phyloP scores from a whole-genome alignment of 1,140 invertebrate species.

The Lycorma delicatula region DNA sequence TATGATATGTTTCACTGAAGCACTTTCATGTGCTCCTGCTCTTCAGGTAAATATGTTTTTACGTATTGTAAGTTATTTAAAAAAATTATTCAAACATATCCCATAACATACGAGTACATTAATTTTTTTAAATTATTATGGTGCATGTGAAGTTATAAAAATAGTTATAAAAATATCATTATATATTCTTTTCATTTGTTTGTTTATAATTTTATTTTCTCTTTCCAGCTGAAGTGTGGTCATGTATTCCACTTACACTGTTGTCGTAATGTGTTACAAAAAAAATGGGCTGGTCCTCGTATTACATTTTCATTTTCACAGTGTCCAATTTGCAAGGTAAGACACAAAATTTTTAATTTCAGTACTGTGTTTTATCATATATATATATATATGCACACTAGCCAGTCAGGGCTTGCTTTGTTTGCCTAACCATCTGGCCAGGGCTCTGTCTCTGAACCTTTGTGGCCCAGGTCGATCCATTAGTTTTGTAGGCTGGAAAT shows the following conservation, averaged over 20 bases:
- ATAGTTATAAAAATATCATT: conserved; percentile 12
- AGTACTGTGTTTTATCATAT: no score
- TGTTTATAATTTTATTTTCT: no score
- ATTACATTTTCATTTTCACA: conserved; percentile 94
- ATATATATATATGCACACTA: no score
- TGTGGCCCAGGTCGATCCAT: no score
- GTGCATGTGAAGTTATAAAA: not conserved
- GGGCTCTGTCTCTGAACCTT: no score
- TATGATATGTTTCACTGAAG: conserved; percentile 98
- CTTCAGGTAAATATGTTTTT: conserved; percentile 55
- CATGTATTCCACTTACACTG: conserved; percentile 96
- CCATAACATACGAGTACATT: not conserved
- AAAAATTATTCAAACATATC: no score
- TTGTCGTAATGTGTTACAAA: conserved; percentile 73
- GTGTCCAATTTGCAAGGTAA: conserved; percentile 94
- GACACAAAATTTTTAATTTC: no score
- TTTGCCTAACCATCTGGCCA: no score
- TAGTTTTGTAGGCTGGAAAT: no score
- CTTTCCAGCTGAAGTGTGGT: conserved; percentile 81
- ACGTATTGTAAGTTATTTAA: not conserved
- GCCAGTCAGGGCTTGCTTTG: no score
- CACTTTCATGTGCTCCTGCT: conserved; percentile 88
- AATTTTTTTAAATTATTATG: conserved; percentile 2
- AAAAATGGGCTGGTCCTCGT: conserved; percentile 86
- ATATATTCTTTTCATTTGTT: conserved; percentile 5